Evolutionary conservation across 64 coral and sea anemone species (phyloP).

Genomic region (Montipora cactus): DNA sequence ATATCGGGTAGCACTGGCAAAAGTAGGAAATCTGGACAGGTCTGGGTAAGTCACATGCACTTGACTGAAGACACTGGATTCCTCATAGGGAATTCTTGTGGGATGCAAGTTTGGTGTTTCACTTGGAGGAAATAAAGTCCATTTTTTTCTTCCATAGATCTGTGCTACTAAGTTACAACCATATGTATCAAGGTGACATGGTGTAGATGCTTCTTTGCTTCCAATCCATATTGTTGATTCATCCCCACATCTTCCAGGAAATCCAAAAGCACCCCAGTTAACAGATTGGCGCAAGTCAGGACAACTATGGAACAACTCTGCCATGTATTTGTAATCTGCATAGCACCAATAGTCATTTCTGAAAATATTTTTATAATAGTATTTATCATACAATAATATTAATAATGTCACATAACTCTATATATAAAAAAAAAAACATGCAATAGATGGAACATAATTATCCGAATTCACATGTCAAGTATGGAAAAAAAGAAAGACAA

Average conservation of each 20-base stretch:
- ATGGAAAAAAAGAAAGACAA: no score
- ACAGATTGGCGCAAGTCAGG: constrained; percentile 67
- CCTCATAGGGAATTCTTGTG: constrained; percentile 99
- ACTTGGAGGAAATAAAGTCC: constrained; percentile 87
- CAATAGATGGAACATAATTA: no score
- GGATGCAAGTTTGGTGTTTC: constrained; percentile 82
- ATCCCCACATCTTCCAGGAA: constrained; percentile 80
- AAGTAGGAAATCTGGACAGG: constrained; percentile 69
- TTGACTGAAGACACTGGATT: constrained; percentile 95
- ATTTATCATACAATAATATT: no score
- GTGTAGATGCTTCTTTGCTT: constrained; percentile 87
- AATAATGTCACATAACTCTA: no score
- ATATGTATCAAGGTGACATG: constrained; percentile 97
- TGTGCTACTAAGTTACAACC: constrained; percentile 97
- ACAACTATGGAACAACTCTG: constrained; percentile 84
- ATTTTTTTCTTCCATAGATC: constrained; percentile 93
- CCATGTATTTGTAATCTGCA: constrained; percentile 99
- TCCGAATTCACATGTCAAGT: no score
- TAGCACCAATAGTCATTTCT: constrained; percentile 96
- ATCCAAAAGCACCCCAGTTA: constrained; percentile 91
- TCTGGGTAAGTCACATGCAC: constrained; percentile 85
- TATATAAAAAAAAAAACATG: no score
- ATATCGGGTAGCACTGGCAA: constrained; percentile 72
- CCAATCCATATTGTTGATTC: constrained; percentile 98
- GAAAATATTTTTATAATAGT: not conserved